Evolutionary conservation across 2,113 vertebrate species (phyloP).

Genomic region (Tupaia tana): DNA sequence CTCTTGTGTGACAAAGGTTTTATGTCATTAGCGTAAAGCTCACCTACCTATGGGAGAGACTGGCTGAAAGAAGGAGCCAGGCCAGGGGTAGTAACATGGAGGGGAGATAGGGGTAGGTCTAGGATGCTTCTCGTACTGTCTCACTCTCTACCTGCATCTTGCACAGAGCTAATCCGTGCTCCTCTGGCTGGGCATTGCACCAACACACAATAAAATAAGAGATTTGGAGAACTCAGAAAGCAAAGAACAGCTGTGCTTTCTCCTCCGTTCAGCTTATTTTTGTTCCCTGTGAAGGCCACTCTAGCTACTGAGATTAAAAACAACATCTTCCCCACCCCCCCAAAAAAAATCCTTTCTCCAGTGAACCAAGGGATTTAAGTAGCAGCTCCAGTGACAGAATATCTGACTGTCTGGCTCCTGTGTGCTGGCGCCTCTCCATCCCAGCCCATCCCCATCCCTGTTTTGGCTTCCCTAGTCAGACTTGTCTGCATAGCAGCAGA

Average conservation of each 20-base stretch:
- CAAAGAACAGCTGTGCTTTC: constrained; percentile 57
- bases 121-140: not conserved
- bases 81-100: not conserved
- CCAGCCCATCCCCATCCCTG: constrained; percentile 33
- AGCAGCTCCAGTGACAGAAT: constrained; percentile 56
- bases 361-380: constrained; percentile 51
- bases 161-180: not conserved
- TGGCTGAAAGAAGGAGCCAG: not conserved
- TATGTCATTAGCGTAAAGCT: constrained; percentile 28
- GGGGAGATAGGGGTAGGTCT: not conserved
- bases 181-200: not conserved
- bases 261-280: constrained; percentile 62
- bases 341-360: not conserved
- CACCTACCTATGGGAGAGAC: not conserved
- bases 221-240: constrained; percentile 21
- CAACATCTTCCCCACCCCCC: not conserved
- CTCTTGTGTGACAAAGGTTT: not conserved
- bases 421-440: constrained; percentile 4
- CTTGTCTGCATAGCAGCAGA: constrained; percentile 77
- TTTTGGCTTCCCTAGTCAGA: constrained; percentile 60
- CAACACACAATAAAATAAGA: constrained; percentile 50
- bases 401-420: constrained; percentile 50
- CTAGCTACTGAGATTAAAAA: constrained; percentile 46
- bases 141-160: not conserved
- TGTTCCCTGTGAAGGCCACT: constrained; percentile 47